Evolutionary conservation across 1,140 invertebrate genomes (phyloP).

Genomic region (Pseudobourletiella spinata): DNA sequence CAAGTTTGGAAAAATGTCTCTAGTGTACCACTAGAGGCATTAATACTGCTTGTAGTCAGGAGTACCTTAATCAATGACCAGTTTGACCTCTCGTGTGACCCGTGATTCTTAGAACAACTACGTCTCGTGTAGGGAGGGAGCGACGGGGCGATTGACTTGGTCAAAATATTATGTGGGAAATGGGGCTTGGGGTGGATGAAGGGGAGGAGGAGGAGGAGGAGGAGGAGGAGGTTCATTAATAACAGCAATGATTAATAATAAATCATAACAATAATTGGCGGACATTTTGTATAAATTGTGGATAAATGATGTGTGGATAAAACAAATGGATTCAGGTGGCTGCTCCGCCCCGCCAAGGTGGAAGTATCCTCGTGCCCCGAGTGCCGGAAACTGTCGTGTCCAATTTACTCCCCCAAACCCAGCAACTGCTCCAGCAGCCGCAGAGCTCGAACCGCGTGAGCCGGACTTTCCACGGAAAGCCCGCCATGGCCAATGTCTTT

Average conservation of each 20-base stretch:
- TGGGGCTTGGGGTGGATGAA: background rate
- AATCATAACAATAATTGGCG: no score
- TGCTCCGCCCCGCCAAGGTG: background rate
- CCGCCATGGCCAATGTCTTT: slow-evolving; percentile 33
- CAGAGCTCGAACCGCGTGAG: slow-evolving; percentile 31
- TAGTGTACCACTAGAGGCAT: no score
- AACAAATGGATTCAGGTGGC: slow-evolving; percentile 26
- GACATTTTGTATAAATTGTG: background rate
- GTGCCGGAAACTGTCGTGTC: slow-evolving; percentile 32
- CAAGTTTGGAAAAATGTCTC: no score
- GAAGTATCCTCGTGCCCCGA: slow-evolving; percentile 21
- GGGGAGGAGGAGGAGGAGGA: background rate
- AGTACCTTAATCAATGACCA: no score
- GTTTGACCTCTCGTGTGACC: no score
- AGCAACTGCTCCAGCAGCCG: slow-evolving; percentile 15
- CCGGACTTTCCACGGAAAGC: slow-evolving; percentile 35
- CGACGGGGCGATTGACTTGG: no score
- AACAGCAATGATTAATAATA: no score
- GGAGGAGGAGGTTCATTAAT: no score
- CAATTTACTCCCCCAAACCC: slow-evolving; percentile 33
- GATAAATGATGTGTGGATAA: background rate
- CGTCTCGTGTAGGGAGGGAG: no score
- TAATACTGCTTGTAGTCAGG: no score
- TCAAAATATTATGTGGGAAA: no score
- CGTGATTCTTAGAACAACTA: no score